Percentiles rank a stretch among this genome's conserved stretches.
These are phyloP conservation scores for Pseudotriccus pelzelni DNA, from an alignment of 2,797 vertebrate species.

Conservation along the genomic window DNA sequence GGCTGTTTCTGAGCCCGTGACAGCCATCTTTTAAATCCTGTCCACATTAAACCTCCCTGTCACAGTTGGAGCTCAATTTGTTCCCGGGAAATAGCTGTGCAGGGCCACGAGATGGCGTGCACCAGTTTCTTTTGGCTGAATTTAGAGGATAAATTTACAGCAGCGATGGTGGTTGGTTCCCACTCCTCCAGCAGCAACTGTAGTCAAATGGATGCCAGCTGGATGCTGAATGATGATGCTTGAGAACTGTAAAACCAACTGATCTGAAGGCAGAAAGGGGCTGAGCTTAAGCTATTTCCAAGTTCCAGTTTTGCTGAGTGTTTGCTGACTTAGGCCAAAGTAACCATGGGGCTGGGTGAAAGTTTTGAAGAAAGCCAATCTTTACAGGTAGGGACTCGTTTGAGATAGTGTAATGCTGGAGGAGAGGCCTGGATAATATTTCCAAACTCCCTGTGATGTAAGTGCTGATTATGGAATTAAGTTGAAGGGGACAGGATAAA, in stretches of 20 bases:
- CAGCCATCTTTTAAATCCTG: neutral
- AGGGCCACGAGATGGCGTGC: conserved; percentile 45
- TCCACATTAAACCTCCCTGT: neutral
- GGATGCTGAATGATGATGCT: neutral
- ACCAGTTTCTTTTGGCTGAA: neutral
- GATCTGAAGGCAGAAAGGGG: neutral
- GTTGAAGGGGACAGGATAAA: neutral
- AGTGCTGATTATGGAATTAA: neutral
- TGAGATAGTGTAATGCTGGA: neutral
- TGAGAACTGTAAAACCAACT: neutral
- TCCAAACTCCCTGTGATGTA: neutral
- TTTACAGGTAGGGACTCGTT: neutral
- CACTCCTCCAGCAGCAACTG: neutral
- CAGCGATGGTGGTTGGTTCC: neutral
- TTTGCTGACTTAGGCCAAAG: neutral
- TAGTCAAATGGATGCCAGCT: neutral
- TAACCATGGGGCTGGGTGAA: neutral
- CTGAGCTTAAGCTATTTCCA: neutral
- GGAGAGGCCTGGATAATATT: neutral
- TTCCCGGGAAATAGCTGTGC: neutral
- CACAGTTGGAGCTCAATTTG: fast-evolving
- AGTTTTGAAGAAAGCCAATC: neutral
- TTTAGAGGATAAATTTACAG: neutral
- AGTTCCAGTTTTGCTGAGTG: neutral
- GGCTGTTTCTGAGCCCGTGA: neutral